phyloP scores from a whole-genome alignment of 2,888 invertebrate species.

The Gastracanthus pulcherrimus region DNA sequence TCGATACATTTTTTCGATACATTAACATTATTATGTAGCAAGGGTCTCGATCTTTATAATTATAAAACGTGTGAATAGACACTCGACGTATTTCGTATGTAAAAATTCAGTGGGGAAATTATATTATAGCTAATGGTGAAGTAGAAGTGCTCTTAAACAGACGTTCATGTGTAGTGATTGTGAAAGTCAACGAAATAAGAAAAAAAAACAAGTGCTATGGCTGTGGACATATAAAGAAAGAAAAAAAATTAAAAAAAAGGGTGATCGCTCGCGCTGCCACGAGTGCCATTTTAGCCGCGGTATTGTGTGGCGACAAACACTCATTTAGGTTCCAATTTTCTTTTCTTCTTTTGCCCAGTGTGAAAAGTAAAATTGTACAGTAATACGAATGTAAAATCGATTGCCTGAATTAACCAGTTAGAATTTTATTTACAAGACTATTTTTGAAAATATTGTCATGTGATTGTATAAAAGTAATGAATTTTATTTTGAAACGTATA shows the following conservation, averaged over 20 bases:
- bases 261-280: conserved; percentile 41
- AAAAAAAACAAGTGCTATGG: conserved; percentile 50
- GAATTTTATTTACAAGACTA: neutral
- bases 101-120: conserved; percentile 4
- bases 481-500: neutral
- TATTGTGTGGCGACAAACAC: conserved; percentile 34
- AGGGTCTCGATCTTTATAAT: neutral
- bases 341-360: conserved; percentile 5
- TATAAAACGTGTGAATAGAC: neutral
- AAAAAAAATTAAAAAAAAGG: conserved; percentile 35
- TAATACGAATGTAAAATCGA: neutral
- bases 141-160: conserved; percentile 17
- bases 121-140: conserved; percentile 2
- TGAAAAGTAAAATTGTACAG: conserved; percentile 8
- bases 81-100: neutral
- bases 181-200: conserved; percentile 25
- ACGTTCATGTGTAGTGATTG: neutral
- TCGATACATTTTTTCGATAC: conserved; percentile 14
- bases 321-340: conserved; percentile 24
- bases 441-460: too few relatives aligned
- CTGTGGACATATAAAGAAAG: conserved; percentile 55
- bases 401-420: neutral
- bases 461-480: neutral
- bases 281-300: conserved; percentile 57
- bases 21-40: neutral